Conservation (phyloP, 2,888 invertebrate species). For the Acanthoscelides obtectus region DNA sequence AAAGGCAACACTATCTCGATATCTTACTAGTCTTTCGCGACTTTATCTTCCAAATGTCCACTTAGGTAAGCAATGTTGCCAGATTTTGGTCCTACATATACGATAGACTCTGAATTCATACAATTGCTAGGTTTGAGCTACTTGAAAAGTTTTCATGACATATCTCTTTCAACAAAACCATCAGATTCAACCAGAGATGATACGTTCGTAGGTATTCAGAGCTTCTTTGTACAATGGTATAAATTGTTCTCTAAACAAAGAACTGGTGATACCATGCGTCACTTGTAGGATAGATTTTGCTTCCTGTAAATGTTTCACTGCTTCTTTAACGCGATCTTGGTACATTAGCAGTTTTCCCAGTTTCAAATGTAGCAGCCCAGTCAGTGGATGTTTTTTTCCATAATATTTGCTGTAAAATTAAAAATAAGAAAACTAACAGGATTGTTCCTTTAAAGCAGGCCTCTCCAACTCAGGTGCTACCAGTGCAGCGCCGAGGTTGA, state of each 20-base stretch:
- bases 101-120: neutral
- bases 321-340: constrained; percentile 56
- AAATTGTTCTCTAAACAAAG: constrained; percentile 59
- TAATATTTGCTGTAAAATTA: constrained; percentile 63
- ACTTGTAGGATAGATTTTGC: constrained; percentile 68
- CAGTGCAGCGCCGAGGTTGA: too few relatives aligned
- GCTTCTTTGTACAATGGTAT: constrained; percentile 54
- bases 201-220: neutral
- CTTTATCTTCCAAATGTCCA: neutral
- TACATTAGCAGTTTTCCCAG: constrained; percentile 73
- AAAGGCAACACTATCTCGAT: neutral
- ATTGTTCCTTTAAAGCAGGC: too few relatives aligned
- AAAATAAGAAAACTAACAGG: neutral
- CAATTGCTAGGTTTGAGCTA: neutral
- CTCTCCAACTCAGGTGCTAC: too few relatives aligned
- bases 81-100: neutral
- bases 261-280: constrained; percentile 69
- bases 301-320: constrained; percentile 57
- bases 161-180: neutral
- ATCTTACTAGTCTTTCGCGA: neutral
- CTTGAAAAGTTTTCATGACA: neutral
- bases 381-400: constrained; percentile 67
- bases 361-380: constrained; percentile 73
- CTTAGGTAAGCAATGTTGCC: neutral
- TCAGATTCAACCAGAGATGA: neutral